Evolutionary conservation across 2,797 vertebrate species (phyloP).

Genomic region (Microhierax caerulescens): DNA sequence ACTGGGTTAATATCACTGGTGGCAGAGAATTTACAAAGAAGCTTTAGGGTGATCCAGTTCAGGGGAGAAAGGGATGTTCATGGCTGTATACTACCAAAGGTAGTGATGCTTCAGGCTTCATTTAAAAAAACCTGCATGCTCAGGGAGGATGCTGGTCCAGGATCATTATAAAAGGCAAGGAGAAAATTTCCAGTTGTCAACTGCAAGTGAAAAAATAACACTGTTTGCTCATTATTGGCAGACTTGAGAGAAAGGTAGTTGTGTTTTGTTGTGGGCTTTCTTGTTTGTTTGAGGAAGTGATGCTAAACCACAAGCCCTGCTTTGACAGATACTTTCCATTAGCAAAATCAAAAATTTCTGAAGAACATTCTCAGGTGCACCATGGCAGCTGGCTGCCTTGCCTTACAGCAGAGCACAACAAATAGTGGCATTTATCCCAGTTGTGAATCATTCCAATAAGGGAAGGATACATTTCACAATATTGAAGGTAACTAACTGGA

Average conservation of each 20-base stretch:
- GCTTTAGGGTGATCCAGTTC: background rate
- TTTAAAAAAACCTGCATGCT: background rate
- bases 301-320: background rate
- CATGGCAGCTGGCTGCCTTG: background rate
- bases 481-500: constrained; percentile 50
- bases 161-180: background rate
- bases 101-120: background rate
- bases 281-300: background rate
- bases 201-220: background rate
- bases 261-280: background rate
- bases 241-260: background rate
- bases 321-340: background rate
- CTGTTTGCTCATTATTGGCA: background rate
- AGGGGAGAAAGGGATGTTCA: background rate
- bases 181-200: background rate
- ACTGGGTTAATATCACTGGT: background rate
- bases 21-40: background rate
- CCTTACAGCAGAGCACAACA: constrained; percentile 16
- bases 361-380: constrained; percentile 36
- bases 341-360: constrained; percentile 12
- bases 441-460: background rate
- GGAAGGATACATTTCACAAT: constrained; percentile 43
- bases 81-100: background rate
- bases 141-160: background rate
- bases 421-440: constrained; percentile 18